Evolutionary conservation across 2,113 vertebrate species (phyloP), one percentile per base, ranked within the genome.

Genomic region (Hydrolagus affinis): DNA sequence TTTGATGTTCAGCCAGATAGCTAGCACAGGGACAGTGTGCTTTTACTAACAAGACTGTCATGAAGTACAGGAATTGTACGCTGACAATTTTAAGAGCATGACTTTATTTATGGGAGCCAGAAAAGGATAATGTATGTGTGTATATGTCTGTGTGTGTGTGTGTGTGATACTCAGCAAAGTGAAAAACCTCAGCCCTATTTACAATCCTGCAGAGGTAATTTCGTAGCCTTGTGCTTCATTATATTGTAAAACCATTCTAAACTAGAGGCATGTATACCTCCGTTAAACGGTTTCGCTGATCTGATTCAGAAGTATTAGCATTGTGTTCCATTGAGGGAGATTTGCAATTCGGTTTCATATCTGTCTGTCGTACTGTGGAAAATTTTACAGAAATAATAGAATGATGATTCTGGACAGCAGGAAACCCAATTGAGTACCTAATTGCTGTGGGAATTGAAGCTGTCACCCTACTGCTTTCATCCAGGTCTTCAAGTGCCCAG

Each of bases 281-380:
- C 62, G 32, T 32, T 83, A 17, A 83, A 83, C 25, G 11, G 78
- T 64, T 66, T 30, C n/a, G n/a, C 66, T 30, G 66, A 83, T 17
- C 66, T 8, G 28, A 68, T 83, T 28, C 66, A 6, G 59, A 57
- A 62, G 77, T 17, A 17, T 62, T 80, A 80, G 78, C 78, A 83
- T 19, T 66, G 30, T 15, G 23, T 28, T 80, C 59, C 25, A 25
- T 19, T 68, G 78, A 83, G 17, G 14, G 17, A 83, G 60, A 32
- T 83, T 83, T 66, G 78, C 28, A 66, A 59, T 30, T 83, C 60
- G 66, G 60, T 60, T 68, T 83, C 60, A 28, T 30, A 68, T 15
- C 21, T 83, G 78, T 68, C 60, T 28, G 32, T 64, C 15, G 78
- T 4, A 8, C 60, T 30, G 19, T 15, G 17, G 17, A 19, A 25